phyloP scores from a whole-genome alignment of 1,140 invertebrate species.

The Pararge aegeria region DNA sequence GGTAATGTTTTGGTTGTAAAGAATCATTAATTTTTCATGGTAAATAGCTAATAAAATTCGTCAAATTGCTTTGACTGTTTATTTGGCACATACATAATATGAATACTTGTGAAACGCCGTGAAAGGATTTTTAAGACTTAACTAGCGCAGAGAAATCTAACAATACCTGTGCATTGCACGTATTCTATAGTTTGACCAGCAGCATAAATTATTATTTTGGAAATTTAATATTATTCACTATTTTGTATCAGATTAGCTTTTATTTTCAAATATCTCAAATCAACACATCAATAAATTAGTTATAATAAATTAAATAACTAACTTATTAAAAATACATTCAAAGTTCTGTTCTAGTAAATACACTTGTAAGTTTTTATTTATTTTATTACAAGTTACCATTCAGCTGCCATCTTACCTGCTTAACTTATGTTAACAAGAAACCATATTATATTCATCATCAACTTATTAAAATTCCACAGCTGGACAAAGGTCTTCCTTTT shows the following conservation, averaged over 20 bases:
- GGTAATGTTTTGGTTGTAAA: background rate
- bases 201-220: background rate
- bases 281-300: too few relatives aligned
- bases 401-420: too few relatives aligned
- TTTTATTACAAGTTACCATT: too few relatives aligned
- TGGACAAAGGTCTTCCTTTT: too few relatives aligned
- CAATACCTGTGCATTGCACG: background rate
- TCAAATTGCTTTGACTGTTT: background rate
- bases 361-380: too few relatives aligned
- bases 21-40: background rate
- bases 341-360: too few relatives aligned
- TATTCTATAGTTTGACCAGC: background rate
- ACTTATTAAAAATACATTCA: too few relatives aligned
- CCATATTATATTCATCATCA: too few relatives aligned
- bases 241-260: background rate
- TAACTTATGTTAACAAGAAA: too few relatives aligned
- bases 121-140: conserved; percentile 16
- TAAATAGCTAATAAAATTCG: background rate
- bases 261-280: too few relatives aligned
- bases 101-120: background rate
- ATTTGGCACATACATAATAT: background rate
- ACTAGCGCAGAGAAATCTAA: conserved; percentile 20
- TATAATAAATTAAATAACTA: too few relatives aligned
- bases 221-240: background rate
- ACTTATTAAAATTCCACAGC: too few relatives aligned